Evolutionary conservation across 2,888 invertebrate genomes (phyloP), one percentile per base, ranked within the genome.

Genomic region (Galeopsomyia nigrocyanea): DNA sequence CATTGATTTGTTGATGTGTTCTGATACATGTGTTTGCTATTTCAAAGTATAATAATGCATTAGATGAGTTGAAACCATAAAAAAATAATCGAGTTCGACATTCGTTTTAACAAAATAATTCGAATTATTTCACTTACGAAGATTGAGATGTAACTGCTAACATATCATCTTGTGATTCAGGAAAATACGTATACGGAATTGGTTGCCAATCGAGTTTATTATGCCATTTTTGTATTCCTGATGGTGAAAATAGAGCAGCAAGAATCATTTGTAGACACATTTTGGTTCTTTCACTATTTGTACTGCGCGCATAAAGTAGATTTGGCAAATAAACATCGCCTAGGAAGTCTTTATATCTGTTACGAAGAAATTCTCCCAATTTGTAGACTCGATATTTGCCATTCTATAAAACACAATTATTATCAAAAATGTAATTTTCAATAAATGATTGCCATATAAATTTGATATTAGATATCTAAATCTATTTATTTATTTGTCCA

Each of bases 221-320:
- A 77, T 90, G 89, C 91, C 91, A 91, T 68, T 80, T 84, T 79
- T 91, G 90, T 0, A 87, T 82, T 0, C 83, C 84, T 16, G 83
- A 79, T 0, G 92, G 91, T 3, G 91, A 91, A 81, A 90, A 93
- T 55, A 94, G 81, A 0, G 91, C 93, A 1, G 92, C 89, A 73
- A 92, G 83, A 7, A 91, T 90, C 31, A 91, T 86, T 74, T 91
- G 87, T 0, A 90, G 92, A 6, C 92, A 92, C 91, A 92, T 92
- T 84, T 93, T 89, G 0, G 94, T 93, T 60, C 94, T 88, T 69
- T 92, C 91, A 80, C 88, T 91, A 81, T 92, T 90, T 0, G 93
- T 93, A 60, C 91, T 91, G 50, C 90, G 87, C 9, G 89, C 85
- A 49, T 80, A 77, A 3, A 80, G 71, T 14, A 74, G 21, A 5